phyloP scores from a whole-genome alignment of 2,797 vertebrate genomes.

The Clangula hyemalis region DNA sequence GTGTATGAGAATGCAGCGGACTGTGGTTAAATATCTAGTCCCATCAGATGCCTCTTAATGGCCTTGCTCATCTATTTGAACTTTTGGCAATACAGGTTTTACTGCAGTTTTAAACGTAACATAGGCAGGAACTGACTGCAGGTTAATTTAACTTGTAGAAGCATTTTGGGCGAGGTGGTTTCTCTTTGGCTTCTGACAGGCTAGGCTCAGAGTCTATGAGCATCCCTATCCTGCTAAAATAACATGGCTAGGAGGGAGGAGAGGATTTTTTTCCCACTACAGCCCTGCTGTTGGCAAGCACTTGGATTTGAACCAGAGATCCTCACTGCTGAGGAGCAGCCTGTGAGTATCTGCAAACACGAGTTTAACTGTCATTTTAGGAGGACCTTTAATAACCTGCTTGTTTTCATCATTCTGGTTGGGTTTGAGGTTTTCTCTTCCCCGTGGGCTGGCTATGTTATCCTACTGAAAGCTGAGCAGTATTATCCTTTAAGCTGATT shows the following conservation, averaged over 20 bases:
- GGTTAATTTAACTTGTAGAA: conserved; percentile 29
- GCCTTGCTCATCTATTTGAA: not conserved
- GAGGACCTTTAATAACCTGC: conserved; percentile 63
- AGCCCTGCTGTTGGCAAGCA: not conserved
- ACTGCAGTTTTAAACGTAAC: not conserved
- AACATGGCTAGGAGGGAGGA: not conserved
- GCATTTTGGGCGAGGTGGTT: not conserved
- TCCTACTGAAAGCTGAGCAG: conserved; percentile 66
- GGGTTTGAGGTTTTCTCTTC: conserved; percentile 65
- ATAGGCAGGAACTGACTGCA: not conserved
- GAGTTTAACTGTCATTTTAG: conserved; percentile 39
- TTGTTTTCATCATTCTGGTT: conserved; percentile 61
- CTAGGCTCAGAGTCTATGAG: not conserved
- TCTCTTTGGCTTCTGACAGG: conserved; percentile 14
- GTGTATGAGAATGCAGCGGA: fast-evolving
- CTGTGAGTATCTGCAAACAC: conserved; percentile 47
- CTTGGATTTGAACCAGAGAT: conserved; percentile 30
- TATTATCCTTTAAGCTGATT: conserved; percentile 73
- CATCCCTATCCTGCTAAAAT: not conserved
- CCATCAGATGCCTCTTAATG: not conserved
- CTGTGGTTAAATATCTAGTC: not conserved
- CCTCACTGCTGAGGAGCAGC: conserved; percentile 26
- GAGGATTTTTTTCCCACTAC: not conserved
- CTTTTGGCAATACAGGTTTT: not conserved
- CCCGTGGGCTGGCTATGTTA: conserved; percentile 59